Evolutionary conservation across 2,888 invertebrate genomes (phyloP).

Genomic region (Drosophila cognata): DNA sequence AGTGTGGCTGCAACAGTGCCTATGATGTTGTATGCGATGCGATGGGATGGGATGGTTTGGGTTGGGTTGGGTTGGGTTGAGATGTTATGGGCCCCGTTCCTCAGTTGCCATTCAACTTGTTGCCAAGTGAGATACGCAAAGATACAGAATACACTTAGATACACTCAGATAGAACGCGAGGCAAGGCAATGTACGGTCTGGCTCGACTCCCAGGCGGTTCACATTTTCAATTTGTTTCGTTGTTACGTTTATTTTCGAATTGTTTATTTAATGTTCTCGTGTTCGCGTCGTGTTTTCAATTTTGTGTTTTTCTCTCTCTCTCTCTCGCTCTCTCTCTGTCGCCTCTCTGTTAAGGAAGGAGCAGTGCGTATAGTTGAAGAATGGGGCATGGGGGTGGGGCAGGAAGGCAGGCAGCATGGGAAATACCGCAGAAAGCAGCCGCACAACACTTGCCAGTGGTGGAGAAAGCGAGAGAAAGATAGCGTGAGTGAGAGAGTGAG

Average conservation of each 20-base stretch:
- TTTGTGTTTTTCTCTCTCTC: background rate
- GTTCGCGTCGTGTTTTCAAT: conserved; percentile 39
- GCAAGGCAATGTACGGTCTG: conserved; percentile 54
- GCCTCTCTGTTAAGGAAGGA: background rate
- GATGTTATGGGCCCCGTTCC: conserved; percentile 33
- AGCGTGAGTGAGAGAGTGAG: background rate
- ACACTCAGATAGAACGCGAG: conserved; percentile 40
- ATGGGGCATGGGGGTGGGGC: background rate
- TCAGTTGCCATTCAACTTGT: conserved; percentile 70
- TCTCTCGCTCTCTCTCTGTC: background rate
- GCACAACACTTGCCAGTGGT: conserved; percentile 1
- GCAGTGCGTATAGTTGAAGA: conserved; percentile 2
- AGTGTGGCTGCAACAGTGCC: conserved; percentile 36
- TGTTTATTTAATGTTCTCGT: conserved; percentile 73
- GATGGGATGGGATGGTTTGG: background rate
- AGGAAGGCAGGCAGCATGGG: background rate
- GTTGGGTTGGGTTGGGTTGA: conserved; percentile 4
- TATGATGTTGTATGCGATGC: background rate
- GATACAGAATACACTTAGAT: conserved; percentile 47
- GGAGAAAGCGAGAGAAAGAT: background rate
- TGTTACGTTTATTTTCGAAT: conserved; percentile 76
- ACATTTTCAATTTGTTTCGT: conserved; percentile 67
- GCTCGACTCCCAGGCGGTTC: conserved; percentile 49
- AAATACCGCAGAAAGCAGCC: background rate
- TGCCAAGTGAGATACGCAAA: conserved; percentile 66